These are phyloP conservation scores for Orthosia gracilis DNA, from an alignment of 2,888 invertebrate genomes.

Conservation along the genomic window DNA sequence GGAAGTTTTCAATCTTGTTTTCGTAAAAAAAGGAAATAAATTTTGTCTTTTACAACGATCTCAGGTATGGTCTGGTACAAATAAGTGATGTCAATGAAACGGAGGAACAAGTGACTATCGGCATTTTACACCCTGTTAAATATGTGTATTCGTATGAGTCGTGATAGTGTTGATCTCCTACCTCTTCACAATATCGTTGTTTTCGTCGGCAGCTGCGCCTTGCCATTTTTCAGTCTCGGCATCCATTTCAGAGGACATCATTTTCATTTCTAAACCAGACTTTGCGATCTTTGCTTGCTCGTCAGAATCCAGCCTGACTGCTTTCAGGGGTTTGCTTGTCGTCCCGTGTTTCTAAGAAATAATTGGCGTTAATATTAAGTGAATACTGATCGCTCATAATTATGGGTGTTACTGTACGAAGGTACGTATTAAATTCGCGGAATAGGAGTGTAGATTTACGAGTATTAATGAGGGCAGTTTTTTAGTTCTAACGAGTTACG, in stretches of 20 bases:
- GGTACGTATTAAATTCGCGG: no score
- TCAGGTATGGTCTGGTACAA: background rate
- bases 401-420: background rate
- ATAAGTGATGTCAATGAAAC: background rate
- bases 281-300: constrained; percentile 99
- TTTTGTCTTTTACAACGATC: no score
- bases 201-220: constrained; percentile 93
- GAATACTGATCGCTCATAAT: background rate
- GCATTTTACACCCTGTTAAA: background rate
- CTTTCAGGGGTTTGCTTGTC: constrained; percentile 97
- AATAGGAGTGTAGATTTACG: no score
- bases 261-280: constrained; percentile 99
- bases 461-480: no score
- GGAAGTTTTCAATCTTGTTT: no score
- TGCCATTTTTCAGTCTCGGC: constrained; percentile 99
- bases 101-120: background rate
- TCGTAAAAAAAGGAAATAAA: no score
- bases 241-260: constrained; percentile 98
- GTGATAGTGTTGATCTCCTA: constrained; percentile 55
- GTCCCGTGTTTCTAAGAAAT: constrained; percentile 97
- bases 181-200: constrained; percentile 95
- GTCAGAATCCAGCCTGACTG: constrained; percentile 97
- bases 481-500: no score
- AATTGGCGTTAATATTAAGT: constrained; percentile 7
- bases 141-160: background rate